Percentiles rank a stretch among this genome's conserved stretches.
phyloP scores from a whole-genome alignment of 2,888 invertebrate species.

The Eupithecia vulgata region DNA sequence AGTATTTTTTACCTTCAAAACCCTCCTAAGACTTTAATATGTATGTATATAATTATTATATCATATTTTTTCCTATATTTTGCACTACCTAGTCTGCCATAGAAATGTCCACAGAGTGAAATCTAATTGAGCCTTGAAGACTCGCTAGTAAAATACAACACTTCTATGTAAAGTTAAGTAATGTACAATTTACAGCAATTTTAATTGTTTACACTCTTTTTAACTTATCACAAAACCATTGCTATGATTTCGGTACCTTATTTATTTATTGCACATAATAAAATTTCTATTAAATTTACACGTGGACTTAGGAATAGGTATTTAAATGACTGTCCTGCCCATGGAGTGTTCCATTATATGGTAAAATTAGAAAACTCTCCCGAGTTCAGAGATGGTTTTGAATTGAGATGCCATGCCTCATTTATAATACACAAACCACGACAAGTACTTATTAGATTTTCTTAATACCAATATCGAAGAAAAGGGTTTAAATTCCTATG shows the following conservation, averaged over 20 bases:
- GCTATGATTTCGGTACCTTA: slow-evolving; percentile 20
- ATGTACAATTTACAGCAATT: slow-evolving; percentile 40
- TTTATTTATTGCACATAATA: slow-evolving; percentile 33
- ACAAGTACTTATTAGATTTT: background rate
- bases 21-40: too few relatives aligned
- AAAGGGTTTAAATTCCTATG: slow-evolving; percentile 2
- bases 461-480: background rate
- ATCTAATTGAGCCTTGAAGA: slow-evolving; percentile 35
- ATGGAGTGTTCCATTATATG: background rate
- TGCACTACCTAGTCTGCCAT: background rate
- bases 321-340: background rate
- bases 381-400: background rate
- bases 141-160: slow-evolving; percentile 34
- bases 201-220: slow-evolving; percentile 31
- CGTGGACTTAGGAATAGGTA: background rate
- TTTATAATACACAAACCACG: background rate
- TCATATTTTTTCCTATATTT: background rate
- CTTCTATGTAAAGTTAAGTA: slow-evolving; percentile 30
- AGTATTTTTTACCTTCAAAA: too few relatives aligned
- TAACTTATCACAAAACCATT: slow-evolving; percentile 40
- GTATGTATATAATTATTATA: too few relatives aligned
- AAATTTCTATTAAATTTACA: slow-evolving; percentile 23
- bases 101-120: slow-evolving; percentile 4
- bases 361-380: background rate
- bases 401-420: background rate